Evolutionary conservation across 2,113 vertebrate species (phyloP), one percentile per base, ranked within the genome.

Genomic region (Psammodynastes pulverulentus): DNA sequence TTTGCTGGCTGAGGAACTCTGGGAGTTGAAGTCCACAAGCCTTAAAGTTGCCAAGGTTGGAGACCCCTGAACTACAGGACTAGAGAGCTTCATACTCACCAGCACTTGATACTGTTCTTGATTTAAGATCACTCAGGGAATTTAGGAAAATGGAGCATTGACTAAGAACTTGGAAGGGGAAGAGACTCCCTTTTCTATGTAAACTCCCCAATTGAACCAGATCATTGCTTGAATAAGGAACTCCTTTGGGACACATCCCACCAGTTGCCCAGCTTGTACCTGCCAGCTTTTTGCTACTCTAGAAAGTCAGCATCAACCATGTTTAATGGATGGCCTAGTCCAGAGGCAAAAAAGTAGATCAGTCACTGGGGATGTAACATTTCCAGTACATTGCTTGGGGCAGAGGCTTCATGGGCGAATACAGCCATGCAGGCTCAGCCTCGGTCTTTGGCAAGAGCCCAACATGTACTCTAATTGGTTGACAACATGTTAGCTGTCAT

Each of bases 371-470:
- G 48, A 43, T 92, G 12, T 15, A 6, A 51, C 39, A 56, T 53
- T 91, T 91, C 84, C 45, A 13, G 1, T 46, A 48, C 86, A 17
- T 89, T 93, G 89, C 87, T 46, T 0, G 1, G 94, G 90, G 72
- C 12, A 29, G 46, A 85, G 52, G 94, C 45, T 86, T 52, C 84
- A 26, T 9, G 9, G 58, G 58, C 72, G 88, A 94, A 89, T 92
- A 92, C 92, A 92, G 90, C 49, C 17, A 56, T 58, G 46, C 92
- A 84, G 49, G 58, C 93, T 85, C 93, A 93, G 53, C 34, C n/a
- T 86, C 43, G 9, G 52, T 45, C 87, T 54, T 29, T 26, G 9
- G 45, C 72, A 86, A 94, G 92, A 92, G 46, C 29, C 85, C 56
- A 72, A 46, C 29, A 54, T 95, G 91, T 93, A 29, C 49, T 49